A percentile compares a stretch with the other conserved stretches of the same genome.
These are phyloP conservation scores for Platysteira castanea DNA, from an alignment of 2,113 vertebrate species.

Conservation along the genomic window DNA sequence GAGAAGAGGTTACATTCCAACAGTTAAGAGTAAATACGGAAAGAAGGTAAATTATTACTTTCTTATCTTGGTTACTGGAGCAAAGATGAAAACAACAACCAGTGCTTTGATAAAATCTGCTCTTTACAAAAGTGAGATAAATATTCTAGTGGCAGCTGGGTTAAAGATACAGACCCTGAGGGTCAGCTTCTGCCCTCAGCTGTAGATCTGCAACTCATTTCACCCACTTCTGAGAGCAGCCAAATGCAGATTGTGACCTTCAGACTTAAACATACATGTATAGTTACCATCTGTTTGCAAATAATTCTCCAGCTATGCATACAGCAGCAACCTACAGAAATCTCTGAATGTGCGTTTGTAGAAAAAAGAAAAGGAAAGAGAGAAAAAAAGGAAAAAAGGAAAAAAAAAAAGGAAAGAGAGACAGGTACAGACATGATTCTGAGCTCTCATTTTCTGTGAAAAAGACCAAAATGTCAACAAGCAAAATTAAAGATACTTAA, in stretches of 20 bases:
- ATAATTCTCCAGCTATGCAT: background rate
- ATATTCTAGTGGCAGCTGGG: background rate
- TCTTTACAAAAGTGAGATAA: conserved; percentile 29
- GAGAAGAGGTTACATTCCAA: conserved; percentile 34
- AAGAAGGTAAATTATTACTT: conserved; percentile 43
- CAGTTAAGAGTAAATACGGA: background rate
- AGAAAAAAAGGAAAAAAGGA: too few species aligned
- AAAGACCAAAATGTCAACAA: background rate
- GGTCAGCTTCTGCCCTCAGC: conserved; percentile 16
- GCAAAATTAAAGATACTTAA: background rate
- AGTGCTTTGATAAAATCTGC: conserved; percentile 22
- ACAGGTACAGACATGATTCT: background rate
- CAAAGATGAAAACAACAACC: conserved; percentile 12
- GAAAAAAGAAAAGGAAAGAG: background rate
- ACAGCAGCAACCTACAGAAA: background rate
- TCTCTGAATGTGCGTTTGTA: background rate
- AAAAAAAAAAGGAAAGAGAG: background rate
- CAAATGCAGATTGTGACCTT: conserved; percentile 6
- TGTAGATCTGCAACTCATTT: background rate
- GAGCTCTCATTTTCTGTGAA: background rate
- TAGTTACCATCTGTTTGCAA: background rate
- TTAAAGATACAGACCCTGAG: background rate
- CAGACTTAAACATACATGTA: background rate
- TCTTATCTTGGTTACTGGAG: conserved; percentile 28
- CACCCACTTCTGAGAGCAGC: background rate